These are phyloP conservation scores for Orthosia gracilis DNA, from an alignment of 2,888 invertebrate genomes.

Conservation along the genomic window DNA sequence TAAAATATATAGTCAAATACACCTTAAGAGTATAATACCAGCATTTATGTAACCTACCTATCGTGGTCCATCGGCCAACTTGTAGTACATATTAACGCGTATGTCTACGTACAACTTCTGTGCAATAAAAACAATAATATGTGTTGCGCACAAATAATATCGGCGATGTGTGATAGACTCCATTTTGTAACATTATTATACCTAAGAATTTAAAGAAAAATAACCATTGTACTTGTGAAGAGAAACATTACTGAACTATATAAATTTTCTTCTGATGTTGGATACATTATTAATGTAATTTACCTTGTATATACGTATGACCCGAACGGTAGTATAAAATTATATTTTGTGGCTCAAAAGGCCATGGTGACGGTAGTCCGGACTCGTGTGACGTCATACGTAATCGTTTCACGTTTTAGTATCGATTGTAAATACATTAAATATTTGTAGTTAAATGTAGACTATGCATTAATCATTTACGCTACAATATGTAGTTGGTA, in stretches of 20 bases:
- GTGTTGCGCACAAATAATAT: conserved; percentile 85
- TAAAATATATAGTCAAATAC: conserved; percentile 44
- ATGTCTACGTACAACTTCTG: conserved; percentile 62
- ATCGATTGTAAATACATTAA: conserved; percentile 88
- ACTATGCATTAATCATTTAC: conserved; percentile 79
- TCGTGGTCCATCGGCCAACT: conserved; percentile 67
- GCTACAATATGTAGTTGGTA: conserved; percentile 74
- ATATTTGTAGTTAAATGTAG: conserved; percentile 80
- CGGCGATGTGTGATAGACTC: conserved; percentile 85
- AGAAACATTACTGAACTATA: conserved; percentile 80
- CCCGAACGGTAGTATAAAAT: conserved; percentile 82
- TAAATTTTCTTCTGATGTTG: conserved; percentile 85
- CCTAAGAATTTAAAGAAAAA: conserved; percentile 75
- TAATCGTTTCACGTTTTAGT: conserved; percentile 83
- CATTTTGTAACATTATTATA: conserved; percentile 77
- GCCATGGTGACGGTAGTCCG: conserved; percentile 78
- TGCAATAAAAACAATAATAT: conserved; percentile 69
- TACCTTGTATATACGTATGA: conserved; percentile 90
- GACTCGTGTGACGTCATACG: conserved; percentile 85
- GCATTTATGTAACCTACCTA: conserved; percentile 52
- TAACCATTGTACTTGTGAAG: conserved; percentile 71
- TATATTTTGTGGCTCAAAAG: conserved; percentile 85
- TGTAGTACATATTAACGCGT: conserved; percentile 57
- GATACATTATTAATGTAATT: conserved; percentile 86
- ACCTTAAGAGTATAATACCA: conserved; percentile 36